These are phyloP conservation scores for Cremastinae sp. DNA, from an alignment of 2,888 invertebrate species.

Conservation along the genomic window DNA sequence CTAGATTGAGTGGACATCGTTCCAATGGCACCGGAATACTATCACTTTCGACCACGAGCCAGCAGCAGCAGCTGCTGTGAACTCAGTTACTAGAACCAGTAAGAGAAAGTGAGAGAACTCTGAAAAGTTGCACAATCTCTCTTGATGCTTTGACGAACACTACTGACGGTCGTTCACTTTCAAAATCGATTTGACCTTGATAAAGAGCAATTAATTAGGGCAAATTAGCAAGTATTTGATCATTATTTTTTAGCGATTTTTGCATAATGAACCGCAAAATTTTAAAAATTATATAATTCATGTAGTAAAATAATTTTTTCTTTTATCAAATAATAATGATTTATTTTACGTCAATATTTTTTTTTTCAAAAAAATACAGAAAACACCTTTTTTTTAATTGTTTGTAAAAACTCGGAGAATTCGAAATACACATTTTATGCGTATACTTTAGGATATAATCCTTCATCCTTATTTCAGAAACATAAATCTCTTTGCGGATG, in stretches of 20 bases:
- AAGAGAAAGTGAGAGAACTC: conserved; percentile 69
- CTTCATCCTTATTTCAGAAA: too few species aligned
- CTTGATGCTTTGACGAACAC: conserved; percentile 53
- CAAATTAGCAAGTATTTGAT: background rate
- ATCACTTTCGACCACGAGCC: conserved; percentile 66
- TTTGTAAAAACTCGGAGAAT: too few species aligned
- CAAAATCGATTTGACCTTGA: conserved; percentile 54
- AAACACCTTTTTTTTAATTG: too few species aligned
- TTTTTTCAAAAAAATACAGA: too few species aligned
- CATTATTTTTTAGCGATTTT: background rate
- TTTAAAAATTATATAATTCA: too few species aligned
- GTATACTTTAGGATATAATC: too few species aligned
- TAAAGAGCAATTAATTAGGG: conserved; percentile 32
- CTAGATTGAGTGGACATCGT: conserved; percentile 44
- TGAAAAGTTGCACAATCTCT: conserved; percentile 60
- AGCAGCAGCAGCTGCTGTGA: conserved; percentile 26
- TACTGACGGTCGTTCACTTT: conserved; percentile 52
- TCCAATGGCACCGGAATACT: conserved; percentile 54
- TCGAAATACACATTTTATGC: too few species aligned
- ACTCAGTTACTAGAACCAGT: conserved; percentile 46
- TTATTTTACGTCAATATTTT: too few species aligned
- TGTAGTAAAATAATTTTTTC: too few species aligned
- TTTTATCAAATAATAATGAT: too few species aligned
- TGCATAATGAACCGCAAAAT: too few species aligned
- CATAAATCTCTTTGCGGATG: background rate